Evolutionary conservation across 2,113 vertebrate genomes (phyloP), one percentile per base, ranked within the genome.

Genomic region (Falco punctatus): DNA sequence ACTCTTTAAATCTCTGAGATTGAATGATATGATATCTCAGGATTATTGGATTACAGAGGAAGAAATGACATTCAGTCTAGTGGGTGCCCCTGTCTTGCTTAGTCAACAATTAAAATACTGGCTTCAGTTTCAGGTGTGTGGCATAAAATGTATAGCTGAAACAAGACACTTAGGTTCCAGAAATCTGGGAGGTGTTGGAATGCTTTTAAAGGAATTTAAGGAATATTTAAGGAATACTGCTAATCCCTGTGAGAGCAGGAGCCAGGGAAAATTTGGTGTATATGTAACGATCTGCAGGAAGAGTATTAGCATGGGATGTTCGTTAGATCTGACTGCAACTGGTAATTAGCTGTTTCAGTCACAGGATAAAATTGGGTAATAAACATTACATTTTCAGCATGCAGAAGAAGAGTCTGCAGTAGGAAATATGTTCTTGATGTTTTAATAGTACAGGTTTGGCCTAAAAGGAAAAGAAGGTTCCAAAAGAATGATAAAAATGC

Each of bases 401-500:
- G 7, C 26, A 86, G 33, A 92, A 24, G 35, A 77, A 65, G 44
- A 44, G 6, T 44, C 10, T 94, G 59, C 55, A 55, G 11, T n/a
- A 51, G 15, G 30, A 95, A 91, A 84, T 40, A 51, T 8, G 1
- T 4, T 67, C 10, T 84, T 74, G 32, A 55, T 79, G 18, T 79
- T 94, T 89, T 74, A 66, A 44, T 48, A 74, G 23, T 71, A 86
- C 77, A 88, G 30, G 23, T 91, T 94, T 91, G 15, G n/a, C 46
- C 81, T 67, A 62, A 71, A 17, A 89, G 61, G 27, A 92, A 81
- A 86, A 86, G 42, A 52, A 57, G 13, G 10, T 40, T 94, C 27
- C 35, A 40, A 26, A 94, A 82, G 69, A 72, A 91, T 94, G 48
- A 78, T 19, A 81, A 87, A 95, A 94, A 91, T 84, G 77, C 9